These are phyloP conservation scores for Chiroxiphia lanceolata DNA, from an alignment of 2,797 vertebrate genomes.

Conservation along the genomic window DNA sequence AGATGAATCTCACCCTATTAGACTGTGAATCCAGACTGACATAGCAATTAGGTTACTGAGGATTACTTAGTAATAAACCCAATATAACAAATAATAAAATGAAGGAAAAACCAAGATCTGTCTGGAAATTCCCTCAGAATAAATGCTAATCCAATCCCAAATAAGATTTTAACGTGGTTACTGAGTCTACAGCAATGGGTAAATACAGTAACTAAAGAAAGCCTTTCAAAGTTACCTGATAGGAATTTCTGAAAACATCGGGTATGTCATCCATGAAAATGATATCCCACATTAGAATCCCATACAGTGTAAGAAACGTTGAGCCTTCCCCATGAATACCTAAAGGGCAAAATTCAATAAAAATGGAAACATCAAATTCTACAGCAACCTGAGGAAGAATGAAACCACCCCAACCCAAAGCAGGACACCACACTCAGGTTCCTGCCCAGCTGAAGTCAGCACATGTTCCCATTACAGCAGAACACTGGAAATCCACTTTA, in stretches of 20 bases:
- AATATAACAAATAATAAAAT: background rate
- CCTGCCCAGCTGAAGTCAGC: background rate
- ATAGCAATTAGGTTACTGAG: background rate
- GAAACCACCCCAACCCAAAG: background rate
- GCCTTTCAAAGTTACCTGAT: slow-evolving; percentile 83
- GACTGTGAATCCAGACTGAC: background rate
- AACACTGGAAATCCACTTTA: background rate
- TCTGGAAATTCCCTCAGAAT: background rate
- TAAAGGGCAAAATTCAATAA: slow-evolving; percentile 36
- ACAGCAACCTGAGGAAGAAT: background rate
- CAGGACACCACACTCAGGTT: background rate
- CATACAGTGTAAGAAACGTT: slow-evolving; percentile 89
- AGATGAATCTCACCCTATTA: background rate
- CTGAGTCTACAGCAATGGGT: background rate
- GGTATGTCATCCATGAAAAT: slow-evolving; percentile 90
- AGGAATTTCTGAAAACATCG: slow-evolving; percentile 90
- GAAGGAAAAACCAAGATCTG: background rate
- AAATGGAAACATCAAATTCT: background rate
- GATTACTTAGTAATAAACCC: background rate
- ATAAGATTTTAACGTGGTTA: background rate
- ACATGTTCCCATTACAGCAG: background rate
- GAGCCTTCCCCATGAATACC: slow-evolving; percentile 97
- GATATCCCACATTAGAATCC: slow-evolving; percentile 92
- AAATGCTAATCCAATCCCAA: background rate
- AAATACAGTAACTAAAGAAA: background rate